phyloP scores from a whole-genome alignment of 2,113 vertebrate genomes.

The Perognathus longimembris region DNA sequence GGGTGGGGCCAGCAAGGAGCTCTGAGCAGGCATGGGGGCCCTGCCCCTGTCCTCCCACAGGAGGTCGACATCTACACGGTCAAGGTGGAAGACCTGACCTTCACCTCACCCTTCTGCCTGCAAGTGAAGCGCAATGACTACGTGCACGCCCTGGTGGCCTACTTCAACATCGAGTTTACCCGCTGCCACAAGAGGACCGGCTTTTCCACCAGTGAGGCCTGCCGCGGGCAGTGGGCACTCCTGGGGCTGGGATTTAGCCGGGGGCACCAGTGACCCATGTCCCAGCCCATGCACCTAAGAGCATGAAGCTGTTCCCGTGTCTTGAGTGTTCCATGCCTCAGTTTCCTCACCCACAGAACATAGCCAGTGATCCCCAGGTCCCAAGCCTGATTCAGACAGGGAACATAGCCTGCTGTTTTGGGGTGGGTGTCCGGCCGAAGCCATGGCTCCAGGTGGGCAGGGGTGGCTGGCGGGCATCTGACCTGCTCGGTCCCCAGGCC shows the following conservation, averaged over 20 bases:
- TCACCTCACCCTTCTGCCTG: constrained; percentile 96
- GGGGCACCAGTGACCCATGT: too few species aligned
- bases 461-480: too few species aligned
- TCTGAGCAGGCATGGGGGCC: neutral
- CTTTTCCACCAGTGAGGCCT: constrained; percentile 93
- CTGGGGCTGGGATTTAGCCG: too few species aligned
- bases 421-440: neutral
- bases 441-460: neutral
- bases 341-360: accelerated
- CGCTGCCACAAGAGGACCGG: constrained; percentile 96
- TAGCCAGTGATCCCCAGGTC: neutral
- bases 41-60: constrained; percentile 72
- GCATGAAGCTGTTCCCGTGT: too few species aligned
- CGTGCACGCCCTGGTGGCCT: constrained; percentile 94
- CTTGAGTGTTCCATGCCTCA: accelerated
- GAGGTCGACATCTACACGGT: constrained; percentile 98
- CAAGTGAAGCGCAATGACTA: constrained; percentile 96
- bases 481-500: constrained; percentile 82
- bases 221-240: too few species aligned
- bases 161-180: constrained; percentile 98
- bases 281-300: too few species aligned
- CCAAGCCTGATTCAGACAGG: too few species aligned
- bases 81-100: constrained; percentile 94
- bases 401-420: neutral
- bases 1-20: too few species aligned